Evolutionary conservation across 2,888 invertebrate species (phyloP).

Genomic region (Nomada lathburiana): DNA sequence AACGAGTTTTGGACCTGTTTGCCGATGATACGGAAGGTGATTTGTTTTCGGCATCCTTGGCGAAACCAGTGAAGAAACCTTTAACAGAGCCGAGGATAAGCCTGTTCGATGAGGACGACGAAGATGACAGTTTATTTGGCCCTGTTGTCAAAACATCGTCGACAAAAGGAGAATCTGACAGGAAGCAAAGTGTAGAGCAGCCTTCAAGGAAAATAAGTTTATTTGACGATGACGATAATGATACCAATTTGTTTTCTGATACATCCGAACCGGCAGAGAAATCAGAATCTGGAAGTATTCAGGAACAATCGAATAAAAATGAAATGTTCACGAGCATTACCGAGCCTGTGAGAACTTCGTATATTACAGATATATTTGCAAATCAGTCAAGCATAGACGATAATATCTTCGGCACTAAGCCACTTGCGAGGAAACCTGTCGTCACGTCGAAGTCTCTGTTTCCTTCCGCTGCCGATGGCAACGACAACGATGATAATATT

Average conservation of each 20-base stretch:
- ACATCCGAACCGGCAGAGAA: conserved; percentile 49
- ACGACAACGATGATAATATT: conserved; percentile 71
- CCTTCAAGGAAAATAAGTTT: conserved; percentile 60
- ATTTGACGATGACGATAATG: conserved; percentile 69
- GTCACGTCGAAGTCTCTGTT: conserved; percentile 69
- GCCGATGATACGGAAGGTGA: conserved; percentile 78
- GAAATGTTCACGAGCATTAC: conserved; percentile 47
- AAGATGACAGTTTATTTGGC: conserved; percentile 77
- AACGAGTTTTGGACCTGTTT: conserved; percentile 74
- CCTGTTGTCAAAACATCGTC: conserved; percentile 47
- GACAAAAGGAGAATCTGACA: conserved; percentile 52
- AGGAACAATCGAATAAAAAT: conserved; percentile 38
- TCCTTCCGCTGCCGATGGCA: conserved; percentile 67
- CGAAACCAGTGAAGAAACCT: conserved; percentile 72
- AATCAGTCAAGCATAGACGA: conserved; percentile 79
- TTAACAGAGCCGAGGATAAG: conserved; percentile 72
- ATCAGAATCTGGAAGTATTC: conserved; percentile 59
- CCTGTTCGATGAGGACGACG: conserved; percentile 79
- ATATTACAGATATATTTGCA: conserved; percentile 78
- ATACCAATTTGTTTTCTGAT: conserved; percentile 63
- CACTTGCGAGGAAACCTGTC: conserved; percentile 62
- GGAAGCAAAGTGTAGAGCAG: conserved; percentile 36
- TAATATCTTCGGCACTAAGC: conserved; percentile 77
- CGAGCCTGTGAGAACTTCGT: conserved; percentile 67
- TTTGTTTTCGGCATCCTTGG: conserved; percentile 76